phyloP scores from a whole-genome alignment of 2,113 vertebrate genomes.

The Rhagologus leucostigma region DNA sequence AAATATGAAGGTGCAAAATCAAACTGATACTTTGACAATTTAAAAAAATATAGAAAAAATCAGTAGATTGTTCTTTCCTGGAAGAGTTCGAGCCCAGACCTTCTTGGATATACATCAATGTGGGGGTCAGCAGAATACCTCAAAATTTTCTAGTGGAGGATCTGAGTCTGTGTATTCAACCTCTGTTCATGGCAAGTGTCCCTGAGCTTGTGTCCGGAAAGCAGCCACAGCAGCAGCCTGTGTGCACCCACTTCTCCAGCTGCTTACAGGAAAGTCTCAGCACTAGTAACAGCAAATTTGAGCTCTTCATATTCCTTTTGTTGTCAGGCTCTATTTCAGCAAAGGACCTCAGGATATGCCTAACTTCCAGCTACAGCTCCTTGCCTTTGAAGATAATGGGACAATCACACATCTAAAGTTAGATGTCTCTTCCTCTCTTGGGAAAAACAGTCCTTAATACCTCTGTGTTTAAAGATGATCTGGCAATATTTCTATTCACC shows the following conservation, averaged over 20 bases:
- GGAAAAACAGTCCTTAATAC: not conserved
- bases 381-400: not conserved
- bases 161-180: not conserved
- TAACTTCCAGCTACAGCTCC: not conserved
- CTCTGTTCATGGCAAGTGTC: fast-evolving
- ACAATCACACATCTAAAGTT: not conserved
- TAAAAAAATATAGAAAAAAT: not conserved
- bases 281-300: not conserved
- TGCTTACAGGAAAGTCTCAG: not conserved
- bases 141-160: not conserved
- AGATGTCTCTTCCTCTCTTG: not conserved
- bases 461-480: not conserved
- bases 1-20: not conserved
- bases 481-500: not conserved
- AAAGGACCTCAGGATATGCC: not conserved
- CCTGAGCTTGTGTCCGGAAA: not conserved
- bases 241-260: not conserved
- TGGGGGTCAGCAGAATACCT: not conserved
- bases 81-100: not conserved
- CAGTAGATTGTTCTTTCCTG: not conserved
- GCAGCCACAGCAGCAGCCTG: not conserved
- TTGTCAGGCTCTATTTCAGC: not conserved
- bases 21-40: not conserved
- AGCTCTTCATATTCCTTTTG: not conserved
- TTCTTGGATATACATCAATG: too few species aligned